Evolutionary conservation across 2,113 vertebrate species (phyloP), one percentile per base, ranked within the genome.

Genomic region (Ranitomeya variabilis): DNA sequence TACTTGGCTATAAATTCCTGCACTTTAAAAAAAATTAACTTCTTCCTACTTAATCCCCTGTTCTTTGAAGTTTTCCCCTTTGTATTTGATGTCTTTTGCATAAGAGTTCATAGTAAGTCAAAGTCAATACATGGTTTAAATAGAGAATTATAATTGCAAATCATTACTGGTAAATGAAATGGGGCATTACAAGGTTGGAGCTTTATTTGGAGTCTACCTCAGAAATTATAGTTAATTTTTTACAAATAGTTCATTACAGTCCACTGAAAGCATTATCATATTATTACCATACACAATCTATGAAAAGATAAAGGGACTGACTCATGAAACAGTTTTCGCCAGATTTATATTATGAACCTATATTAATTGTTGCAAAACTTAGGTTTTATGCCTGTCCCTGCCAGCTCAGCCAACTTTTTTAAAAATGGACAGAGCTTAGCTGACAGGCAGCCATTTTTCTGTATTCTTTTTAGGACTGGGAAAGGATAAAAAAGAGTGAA

Each of bases 91-190:
- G 73, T 52, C 73, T 76, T 76, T 76, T 52, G 73, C 37, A 52
- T 12, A 31, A 51, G 9, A 76, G 45, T 21, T 76, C 16, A 51
- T 76, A 18, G 8, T 76, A 76, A 76, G 45, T 76, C 73, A 51
- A 76, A 76, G 18, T 76, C 73, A 76, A 76, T 76, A 76, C 18
- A 76, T 19, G 73, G 7, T 76, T 76, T 76, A 16, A 8, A 51
- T 21, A 52, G 18, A 76, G 4, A 37, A 76, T 76, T 76, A 76
- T 51, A 76, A 76, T 76, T 76, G 37, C 73, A 76, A 76, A 76
- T 76, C 37, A 76, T 18, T 76, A 76, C 52, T 76, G 73, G 16
- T 76, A 76, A 76, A 76, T 76, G 6, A 76, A 76, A 76, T 19
- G 18, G 73, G 73, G 45, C 73, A 21, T 76, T 21, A 76, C 37